Conservation (phyloP, 1,140 invertebrate species). For the Sitobion miscanthi region DNA sequence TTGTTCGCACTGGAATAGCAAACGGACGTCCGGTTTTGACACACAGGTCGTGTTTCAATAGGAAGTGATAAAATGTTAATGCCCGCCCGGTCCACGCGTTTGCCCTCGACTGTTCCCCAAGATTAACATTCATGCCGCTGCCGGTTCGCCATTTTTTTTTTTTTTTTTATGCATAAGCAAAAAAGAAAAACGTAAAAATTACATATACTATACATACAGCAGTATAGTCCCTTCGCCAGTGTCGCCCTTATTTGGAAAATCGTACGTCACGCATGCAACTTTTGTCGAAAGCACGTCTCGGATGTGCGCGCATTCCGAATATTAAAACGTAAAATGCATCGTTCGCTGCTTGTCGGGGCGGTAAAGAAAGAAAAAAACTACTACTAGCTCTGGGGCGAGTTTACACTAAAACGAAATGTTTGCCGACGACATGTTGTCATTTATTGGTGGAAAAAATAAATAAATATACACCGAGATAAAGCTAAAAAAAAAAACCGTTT, state of each 20-base stretch:
- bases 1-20: neutral
- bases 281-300: neutral
- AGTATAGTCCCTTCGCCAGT: neutral
- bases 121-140: conserved; percentile 1
- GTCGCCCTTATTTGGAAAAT: conserved; percentile 14
- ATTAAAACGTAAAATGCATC: conserved; percentile 43
- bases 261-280: neutral
- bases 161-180: neutral
- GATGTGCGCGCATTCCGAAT: conserved; percentile 2
- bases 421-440: conserved; percentile 16
- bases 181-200: neutral
- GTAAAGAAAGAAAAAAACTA: neutral
- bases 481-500: neutral
- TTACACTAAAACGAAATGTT: conserved; percentile 5
- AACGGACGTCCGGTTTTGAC: conserved; percentile 27
- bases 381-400: neutral
- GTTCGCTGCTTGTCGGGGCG: neutral
- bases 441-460: neutral
- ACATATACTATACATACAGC: neutral
- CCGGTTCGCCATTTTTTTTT: neutral
- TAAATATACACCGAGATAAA: neutral
- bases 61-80: conserved; percentile 7
- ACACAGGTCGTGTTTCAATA: neutral
- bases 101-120: neutral
- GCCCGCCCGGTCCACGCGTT: neutral